Base-by-base conservation (phyloP, 1,140 invertebrate genomes). In the Medauroidea extradentata region DNA sequence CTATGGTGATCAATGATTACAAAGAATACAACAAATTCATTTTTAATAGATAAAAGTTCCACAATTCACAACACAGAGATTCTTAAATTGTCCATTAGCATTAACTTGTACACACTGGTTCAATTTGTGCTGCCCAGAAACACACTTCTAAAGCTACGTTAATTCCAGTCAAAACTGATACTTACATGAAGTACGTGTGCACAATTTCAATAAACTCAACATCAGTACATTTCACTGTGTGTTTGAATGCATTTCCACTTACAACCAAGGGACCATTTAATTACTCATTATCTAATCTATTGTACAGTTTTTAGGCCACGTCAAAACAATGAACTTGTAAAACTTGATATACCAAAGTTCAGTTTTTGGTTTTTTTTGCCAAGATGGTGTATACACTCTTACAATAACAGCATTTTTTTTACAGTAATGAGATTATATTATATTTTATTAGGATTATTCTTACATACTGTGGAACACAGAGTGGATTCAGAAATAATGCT, bases 401-500 rank as follows among this genome's bases (percentile, higher is more conserved):
- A 25, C 27, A 19, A 34, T 8, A 9, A 51, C 18, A 24, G 24
- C 1, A n/a, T 24, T 19, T 5, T 46, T 46, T 16, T 34, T 29
- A 51, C 23, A 51, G 19, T 29, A 25, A 51, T 57, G 43, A 49
- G 54, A 57, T 57, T 57, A 57, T 21, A 57, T n/a, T n/a, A n/a
- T n/a, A n/a, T n/a, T n/a, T n/a, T 43, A 51, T 34, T 29, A 29
- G 27, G 27, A 51, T 51, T 51, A 4, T 11, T 27, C 49, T 29
- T 51, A 51, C 24, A 51, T 29, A 51, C 18, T 51, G 54, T 46
- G 49, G 57, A 59, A 59, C 57, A 59, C 57, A 52, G 57, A 59
- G 57, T 59, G 57, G 57, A 59, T 59, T 59, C 50, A 29, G 4
- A 59, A 52, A 50, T 59, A 44, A 55, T 55, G 53, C 21, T 55